Percentiles rank a stretch among this genome's conserved stretches.
Evolutionary conservation across 1,140 invertebrate species (phyloP).

Genomic region (Ptiloglossa arizonensis): DNA sequence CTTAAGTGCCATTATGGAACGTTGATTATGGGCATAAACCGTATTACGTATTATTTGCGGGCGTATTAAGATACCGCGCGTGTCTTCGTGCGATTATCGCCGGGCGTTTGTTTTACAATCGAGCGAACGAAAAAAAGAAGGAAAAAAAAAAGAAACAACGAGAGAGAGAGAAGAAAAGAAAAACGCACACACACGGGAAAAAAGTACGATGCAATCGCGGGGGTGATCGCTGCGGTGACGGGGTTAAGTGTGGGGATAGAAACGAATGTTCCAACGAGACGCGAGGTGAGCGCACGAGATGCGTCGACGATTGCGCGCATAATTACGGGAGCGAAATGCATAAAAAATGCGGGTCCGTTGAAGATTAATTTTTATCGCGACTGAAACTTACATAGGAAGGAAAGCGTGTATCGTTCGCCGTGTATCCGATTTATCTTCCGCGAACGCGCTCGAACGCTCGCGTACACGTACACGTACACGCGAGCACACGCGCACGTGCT

Average conservation of each 20-base stretch:
- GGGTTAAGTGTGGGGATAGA: too few species aligned
- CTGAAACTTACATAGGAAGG: neutral
- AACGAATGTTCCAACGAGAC: too few species aligned
- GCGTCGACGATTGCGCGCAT: neutral
- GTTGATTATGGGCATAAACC: slow-evolving; percentile 73
- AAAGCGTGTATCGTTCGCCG: neutral
- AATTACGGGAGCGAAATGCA: neutral
- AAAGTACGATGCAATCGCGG: too few species aligned
- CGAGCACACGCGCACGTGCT: too few species aligned
- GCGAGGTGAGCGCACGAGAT: too few species aligned
- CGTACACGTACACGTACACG: too few species aligned
- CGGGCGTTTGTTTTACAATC: slow-evolving; percentile 55
- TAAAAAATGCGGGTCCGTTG: neutral
- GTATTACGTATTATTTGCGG: slow-evolving; percentile 63
- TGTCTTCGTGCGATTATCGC: slow-evolving; percentile 61
- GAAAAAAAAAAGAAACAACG: neutral
- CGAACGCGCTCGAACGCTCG: neutral
- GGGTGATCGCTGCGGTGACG: too few species aligned
- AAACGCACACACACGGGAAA: too few species aligned
- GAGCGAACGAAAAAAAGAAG: slow-evolving; percentile 25
- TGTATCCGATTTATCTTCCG: neutral
- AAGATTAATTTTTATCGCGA: neutral
- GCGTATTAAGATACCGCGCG: slow-evolving; percentile 60
- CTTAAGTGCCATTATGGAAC: slow-evolving; percentile 74
- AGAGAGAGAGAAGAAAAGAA: neutral